phyloP scores from a whole-genome alignment of 53 echinoderm and acorn worm genomes.

The Crossaster papposus region DNA sequence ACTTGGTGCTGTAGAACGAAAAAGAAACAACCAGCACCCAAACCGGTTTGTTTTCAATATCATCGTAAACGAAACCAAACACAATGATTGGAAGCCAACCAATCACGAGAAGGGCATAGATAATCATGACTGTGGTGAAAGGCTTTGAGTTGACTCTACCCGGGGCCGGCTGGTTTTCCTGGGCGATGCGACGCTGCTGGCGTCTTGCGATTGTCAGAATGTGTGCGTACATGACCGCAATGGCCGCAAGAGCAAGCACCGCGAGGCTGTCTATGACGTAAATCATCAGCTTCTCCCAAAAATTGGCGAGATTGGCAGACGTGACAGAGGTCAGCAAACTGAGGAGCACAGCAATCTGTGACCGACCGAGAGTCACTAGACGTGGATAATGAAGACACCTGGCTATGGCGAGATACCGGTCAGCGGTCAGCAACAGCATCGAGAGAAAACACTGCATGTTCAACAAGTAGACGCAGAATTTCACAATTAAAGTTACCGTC shows the following conservation, averaged over 20 bases:
- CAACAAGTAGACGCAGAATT: not conserved
- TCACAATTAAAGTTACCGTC: not conserved
- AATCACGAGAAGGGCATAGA: not conserved
- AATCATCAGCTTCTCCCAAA: not conserved
- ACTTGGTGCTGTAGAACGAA: no score
- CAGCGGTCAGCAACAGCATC: not conserved
- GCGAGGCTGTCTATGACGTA: not conserved
- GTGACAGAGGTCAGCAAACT: not conserved
- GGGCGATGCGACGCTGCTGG: not conserved
- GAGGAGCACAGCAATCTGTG: not conserved
- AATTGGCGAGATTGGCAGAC: not conserved
- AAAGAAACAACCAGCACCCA: no score
- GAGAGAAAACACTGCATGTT: not conserved
- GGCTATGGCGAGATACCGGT: slow-evolving; percentile 11
- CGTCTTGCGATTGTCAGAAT: slow-evolving; percentile 17
- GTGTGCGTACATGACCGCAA: slow-evolving; percentile 26
- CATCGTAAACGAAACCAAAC: not conserved
- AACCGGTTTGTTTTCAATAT: no score
- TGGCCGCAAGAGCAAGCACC: not conserved
- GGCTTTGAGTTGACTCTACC: not conserved
- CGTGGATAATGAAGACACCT: slow-evolving; percentile 22
- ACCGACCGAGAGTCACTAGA: not conserved
- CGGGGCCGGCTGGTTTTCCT: not conserved
- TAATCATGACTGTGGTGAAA: slow-evolving; percentile 16
- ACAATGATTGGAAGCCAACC: not conserved